Conservation (phyloP, 2,888 invertebrate genomes). For the Boloria euphrosyne region DNA sequence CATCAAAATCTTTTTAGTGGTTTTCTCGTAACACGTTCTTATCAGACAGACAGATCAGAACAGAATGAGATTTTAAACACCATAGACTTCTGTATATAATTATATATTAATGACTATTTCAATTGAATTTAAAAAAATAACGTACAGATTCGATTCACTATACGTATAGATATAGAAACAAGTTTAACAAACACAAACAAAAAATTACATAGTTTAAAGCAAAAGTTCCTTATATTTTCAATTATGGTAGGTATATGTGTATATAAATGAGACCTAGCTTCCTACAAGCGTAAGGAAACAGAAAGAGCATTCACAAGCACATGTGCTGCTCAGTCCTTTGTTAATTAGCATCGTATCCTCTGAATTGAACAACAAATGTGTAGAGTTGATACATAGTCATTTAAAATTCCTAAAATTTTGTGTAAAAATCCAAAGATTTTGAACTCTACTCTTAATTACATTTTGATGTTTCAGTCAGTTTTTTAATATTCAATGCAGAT, state of each 20-base stretch:
- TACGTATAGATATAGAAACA: not conserved
- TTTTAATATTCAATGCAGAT: too few species aligned
- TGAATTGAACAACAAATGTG: constrained; percentile 46
- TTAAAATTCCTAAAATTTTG: not conserved
- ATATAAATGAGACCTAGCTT: constrained; percentile 23
- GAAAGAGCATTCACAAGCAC: constrained; percentile 44
- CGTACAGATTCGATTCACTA: too few species aligned
- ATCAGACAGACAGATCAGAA: too few species aligned
- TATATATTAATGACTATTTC: too few species aligned
- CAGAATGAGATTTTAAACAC: too few species aligned
- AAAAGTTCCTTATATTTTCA: constrained; percentile 3
- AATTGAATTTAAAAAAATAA: too few species aligned
- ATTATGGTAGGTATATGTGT: not conserved
- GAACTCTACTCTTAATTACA: too few species aligned
- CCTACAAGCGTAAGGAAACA: constrained; percentile 40
- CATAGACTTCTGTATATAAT: too few species aligned
- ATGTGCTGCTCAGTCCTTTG: constrained; percentile 68
- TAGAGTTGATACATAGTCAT: constrained; percentile 48
- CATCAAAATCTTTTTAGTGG: too few species aligned
- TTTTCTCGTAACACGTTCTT: too few species aligned
- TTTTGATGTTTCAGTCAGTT: too few species aligned
- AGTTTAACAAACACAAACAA: not conserved
- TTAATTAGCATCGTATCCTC: constrained; percentile 78
- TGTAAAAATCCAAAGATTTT: not conserved
- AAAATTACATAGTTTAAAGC: not conserved